phyloP scores from a whole-genome alignment of 2,888 invertebrate genomes.

The Tachina grossa region DNA sequence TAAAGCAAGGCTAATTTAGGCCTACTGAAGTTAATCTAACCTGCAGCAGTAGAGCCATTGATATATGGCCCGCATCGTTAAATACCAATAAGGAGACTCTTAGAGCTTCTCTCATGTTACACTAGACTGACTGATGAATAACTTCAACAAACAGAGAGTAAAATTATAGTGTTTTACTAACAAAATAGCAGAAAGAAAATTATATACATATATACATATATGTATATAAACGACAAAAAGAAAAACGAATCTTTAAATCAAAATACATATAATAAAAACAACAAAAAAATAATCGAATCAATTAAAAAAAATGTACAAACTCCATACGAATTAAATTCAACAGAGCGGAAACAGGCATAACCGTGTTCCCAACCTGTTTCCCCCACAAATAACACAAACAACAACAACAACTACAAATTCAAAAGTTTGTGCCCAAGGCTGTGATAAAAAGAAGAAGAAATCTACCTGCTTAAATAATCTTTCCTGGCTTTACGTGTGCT shows the following conservation, averaged over 20 bases:
- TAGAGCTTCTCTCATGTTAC: constrained; percentile 64
- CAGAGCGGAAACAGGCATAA: constrained; percentile 46
- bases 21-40: constrained; percentile 68
- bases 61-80: constrained; percentile 53
- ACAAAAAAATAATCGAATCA: constrained; percentile 66
- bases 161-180: constrained; percentile 20
- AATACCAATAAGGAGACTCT: constrained; percentile 63
- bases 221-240: constrained; percentile 18
- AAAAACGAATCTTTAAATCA: constrained; percentile 47
- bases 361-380: constrained; percentile 58
- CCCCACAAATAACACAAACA: constrained; percentile 35
- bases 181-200: constrained; percentile 1
- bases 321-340: constrained; percentile 64
- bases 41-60: constrained; percentile 62
- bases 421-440: constrained; percentile 79
- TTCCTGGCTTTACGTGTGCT: neutral
- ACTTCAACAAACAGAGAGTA: constrained; percentile 21
- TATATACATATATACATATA: neutral
- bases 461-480: constrained; percentile 78
- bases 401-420: constrained; percentile 39
- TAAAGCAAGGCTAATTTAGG: constrained; percentile 71
- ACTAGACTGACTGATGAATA: constrained; percentile 67
- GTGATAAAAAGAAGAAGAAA: constrained; percentile 76
- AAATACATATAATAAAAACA: constrained; percentile 36
- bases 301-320: constrained; percentile 69